phyloP scores from a whole-genome alignment of 2,113 vertebrate species.

The Lucifuga dentata region DNA sequence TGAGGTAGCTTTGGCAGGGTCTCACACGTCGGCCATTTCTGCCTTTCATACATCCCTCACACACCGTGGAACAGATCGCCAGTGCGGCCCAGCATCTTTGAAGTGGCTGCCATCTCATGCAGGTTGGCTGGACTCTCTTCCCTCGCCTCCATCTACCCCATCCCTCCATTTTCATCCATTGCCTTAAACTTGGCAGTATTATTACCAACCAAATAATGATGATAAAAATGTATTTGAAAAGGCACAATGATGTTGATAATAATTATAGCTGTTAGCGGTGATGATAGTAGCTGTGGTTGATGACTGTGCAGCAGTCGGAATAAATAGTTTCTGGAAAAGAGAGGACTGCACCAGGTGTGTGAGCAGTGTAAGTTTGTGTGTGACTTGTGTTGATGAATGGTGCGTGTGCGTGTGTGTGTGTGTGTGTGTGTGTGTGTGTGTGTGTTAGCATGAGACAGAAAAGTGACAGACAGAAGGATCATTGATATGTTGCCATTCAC shows the following conservation, averaged over 20 bases:
- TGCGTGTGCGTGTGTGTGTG: slow-evolving; percentile 8
- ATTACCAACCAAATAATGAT: slow-evolving; percentile 62
- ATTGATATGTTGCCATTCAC: slow-evolving; percentile 76
- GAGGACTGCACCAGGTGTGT: slow-evolving; percentile 62
- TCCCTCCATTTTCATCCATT: slow-evolving; percentile 57
- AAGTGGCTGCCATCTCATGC: slow-evolving; percentile 83
- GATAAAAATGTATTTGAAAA: slow-evolving; percentile 45
- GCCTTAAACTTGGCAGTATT: slow-evolving; percentile 67
- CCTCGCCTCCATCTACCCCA: background rate
- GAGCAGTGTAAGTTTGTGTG: slow-evolving; percentile 23
- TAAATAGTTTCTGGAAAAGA: slow-evolving; percentile 36
- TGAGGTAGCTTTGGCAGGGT: slow-evolving; percentile 82
- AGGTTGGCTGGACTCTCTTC: slow-evolving; percentile 76
- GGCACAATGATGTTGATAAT: slow-evolving; percentile 70
- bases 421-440: slow-evolving; percentile 33
- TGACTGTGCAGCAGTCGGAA: slow-evolving; percentile 55
- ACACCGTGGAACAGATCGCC: slow-evolving; percentile 80
- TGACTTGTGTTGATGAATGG: slow-evolving; percentile 3
- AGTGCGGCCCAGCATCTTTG: slow-evolving; percentile 77
- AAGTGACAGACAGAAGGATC: slow-evolving; percentile 47
- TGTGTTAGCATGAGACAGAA: slow-evolving; percentile 38
- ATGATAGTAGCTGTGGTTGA: slow-evolving; percentile 30
- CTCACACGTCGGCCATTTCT: slow-evolving; percentile 80
- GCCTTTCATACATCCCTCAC: slow-evolving; percentile 83
- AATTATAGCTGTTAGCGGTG: slow-evolving; percentile 57